phyloP scores from a whole-genome alignment of 2,888 invertebrate genomes.

The Gonocerus acuteangulatus region DNA sequence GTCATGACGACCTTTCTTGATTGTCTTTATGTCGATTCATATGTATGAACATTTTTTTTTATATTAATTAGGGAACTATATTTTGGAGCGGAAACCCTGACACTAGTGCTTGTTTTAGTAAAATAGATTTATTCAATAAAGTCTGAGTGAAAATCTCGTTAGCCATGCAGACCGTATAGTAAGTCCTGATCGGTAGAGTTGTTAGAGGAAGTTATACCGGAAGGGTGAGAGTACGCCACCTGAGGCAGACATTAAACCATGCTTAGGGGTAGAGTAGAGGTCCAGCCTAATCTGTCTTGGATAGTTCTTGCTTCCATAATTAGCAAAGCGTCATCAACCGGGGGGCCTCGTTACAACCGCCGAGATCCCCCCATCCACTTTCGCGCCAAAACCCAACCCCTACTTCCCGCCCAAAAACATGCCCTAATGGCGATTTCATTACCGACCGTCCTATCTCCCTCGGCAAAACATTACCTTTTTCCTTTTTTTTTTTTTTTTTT shows the following conservation, averaged over 20 bases:
- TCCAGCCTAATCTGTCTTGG: conserved; percentile 35
- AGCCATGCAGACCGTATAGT: no score
- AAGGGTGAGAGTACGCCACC: conserved; percentile 23
- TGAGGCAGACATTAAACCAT: conserved; percentile 31
- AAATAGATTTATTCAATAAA: no score
- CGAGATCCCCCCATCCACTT: background rate
- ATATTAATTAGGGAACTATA: no score
- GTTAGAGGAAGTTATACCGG: background rate
- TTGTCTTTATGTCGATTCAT: no score
- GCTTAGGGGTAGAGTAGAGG: conserved; percentile 28
- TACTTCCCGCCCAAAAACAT: background rate
- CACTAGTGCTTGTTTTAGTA: no score
- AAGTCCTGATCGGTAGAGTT: no score
- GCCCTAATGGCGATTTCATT: conserved; percentile 25
- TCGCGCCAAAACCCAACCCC: conserved; percentile 5
- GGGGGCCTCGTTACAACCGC: conserved; percentile 11
- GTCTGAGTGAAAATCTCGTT: no score
- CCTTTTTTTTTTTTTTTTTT: conserved; percentile 1
- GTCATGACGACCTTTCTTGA: no score
- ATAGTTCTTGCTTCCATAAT: conserved; percentile 31
- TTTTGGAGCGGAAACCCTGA: no score
- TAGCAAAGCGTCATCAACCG: conserved; percentile 8
- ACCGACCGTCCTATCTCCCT: conserved; percentile 7
- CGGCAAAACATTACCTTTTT: conserved; percentile 9
- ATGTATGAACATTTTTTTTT: no score